These are phyloP conservation scores for Sebastes wilsoni DNA, from an alignment of 2,797 vertebrate species.

Conservation along the genomic window DNA sequence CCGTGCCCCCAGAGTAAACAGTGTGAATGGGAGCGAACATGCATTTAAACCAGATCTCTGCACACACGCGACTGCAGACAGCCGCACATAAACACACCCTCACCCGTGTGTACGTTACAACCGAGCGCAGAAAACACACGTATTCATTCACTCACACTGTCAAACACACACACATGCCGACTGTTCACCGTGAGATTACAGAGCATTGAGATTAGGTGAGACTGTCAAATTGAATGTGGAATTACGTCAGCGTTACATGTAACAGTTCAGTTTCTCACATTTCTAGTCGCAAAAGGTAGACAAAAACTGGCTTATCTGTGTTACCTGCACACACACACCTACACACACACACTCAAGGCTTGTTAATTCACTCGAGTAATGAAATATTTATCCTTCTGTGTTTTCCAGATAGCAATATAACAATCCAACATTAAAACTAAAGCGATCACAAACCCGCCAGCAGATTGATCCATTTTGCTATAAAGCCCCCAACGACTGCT, in stretches of 20 bases:
- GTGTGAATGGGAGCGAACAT: constrained; percentile 68
- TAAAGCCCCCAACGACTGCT: constrained; percentile 20
- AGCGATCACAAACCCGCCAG: constrained; percentile 22
- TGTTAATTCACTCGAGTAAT: constrained; percentile 10
- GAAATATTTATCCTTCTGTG: constrained; percentile 22
- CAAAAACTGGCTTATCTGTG: background rate
- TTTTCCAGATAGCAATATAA: constrained; percentile 24
- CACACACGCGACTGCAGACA: constrained; percentile 14
- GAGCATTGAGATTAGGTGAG: constrained; percentile 27
- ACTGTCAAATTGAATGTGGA: constrained; percentile 21
- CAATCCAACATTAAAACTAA: constrained; percentile 5
- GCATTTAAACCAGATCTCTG: constrained; percentile 63
- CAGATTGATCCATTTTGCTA: constrained; percentile 31
- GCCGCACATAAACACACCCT: constrained; percentile 30
- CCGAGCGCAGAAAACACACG: background rate
- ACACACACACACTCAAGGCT: background rate
- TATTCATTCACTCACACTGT: background rate
- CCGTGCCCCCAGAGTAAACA: constrained; percentile 64
- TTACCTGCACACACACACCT: background rate
- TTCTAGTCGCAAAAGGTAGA: background rate
- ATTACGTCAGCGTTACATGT: constrained; percentile 37
- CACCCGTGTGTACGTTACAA: background rate
- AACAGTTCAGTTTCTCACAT: constrained; percentile 8
- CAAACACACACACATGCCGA: constrained; percentile 1
- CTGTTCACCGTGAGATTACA: constrained; percentile 18